phyloP scores from a whole-genome alignment of 1,140 invertebrate genomes.

The Forficula auricularia region DNA sequence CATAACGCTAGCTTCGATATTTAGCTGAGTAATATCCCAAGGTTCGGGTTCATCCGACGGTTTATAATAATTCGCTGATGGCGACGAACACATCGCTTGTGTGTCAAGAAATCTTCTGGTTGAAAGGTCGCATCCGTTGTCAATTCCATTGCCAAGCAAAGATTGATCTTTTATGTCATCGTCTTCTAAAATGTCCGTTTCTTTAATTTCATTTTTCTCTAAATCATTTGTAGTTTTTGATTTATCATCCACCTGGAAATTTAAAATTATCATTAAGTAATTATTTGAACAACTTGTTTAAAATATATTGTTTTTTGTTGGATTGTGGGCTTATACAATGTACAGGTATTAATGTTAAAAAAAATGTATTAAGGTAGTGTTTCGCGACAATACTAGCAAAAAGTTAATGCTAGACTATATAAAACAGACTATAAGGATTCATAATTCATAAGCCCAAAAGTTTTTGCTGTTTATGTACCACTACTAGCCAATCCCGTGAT shows the following conservation, averaged over 20 bases:
- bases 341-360: too few relatives aligned
- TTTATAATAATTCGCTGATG: constrained; percentile 63
- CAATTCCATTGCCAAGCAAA: constrained; percentile 18
- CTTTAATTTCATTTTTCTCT: constrained; percentile 14
- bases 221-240: constrained; percentile 8
- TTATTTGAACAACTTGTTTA: too few relatives aligned
- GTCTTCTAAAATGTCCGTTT: constrained; percentile 10
- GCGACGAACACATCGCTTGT: constrained; percentile 53
- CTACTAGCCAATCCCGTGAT: too few relatives aligned
- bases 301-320: too few relatives aligned
- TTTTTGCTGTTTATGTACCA: too few relatives aligned
- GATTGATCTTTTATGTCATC: constrained; percentile 6
- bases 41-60: constrained; percentile 71
- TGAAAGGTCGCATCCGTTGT: constrained; percentile 17
- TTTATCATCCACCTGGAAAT: background rate
- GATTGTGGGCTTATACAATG: too few relatives aligned
- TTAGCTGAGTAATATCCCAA: constrained; percentile 72
- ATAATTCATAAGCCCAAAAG: too few relatives aligned
- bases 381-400: too few relatives aligned
- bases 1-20: constrained; percentile 77
- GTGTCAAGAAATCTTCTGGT: constrained; percentile 43
- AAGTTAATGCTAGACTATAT: too few relatives aligned
- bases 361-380: too few relatives aligned
- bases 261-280: too few relatives aligned
- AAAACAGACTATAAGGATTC: too few relatives aligned